Evolutionary conservation across 1,140 invertebrate species (phyloP), one percentile per base, ranked within the genome.

Genomic region (Elysia chlorotica): DNA sequence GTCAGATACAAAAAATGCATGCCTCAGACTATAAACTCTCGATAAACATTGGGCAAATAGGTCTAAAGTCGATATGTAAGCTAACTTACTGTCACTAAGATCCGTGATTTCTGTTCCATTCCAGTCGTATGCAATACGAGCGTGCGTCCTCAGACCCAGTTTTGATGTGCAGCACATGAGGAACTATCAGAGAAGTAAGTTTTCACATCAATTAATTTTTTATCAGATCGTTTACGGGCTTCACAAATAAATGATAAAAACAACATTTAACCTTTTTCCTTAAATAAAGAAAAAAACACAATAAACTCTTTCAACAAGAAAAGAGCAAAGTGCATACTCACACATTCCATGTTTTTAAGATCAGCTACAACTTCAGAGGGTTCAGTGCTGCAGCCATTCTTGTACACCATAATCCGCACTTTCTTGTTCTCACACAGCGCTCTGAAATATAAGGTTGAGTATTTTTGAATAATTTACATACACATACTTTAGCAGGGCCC

Each of bases 331-430:
- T n/a, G 28, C 14, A 33, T 17, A 59, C 74, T 74, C 79, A 87
- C 86, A 62, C 83, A 82, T n/a, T 84, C 81, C 37, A 81, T 74
- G 33, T 84, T 84, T 6, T 61, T 73, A 1, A 81, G 73, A 75
- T 87, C 83, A 35, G 85, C 82, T 2, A 87, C 82, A 53, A 86
- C 74, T 74, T 87, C 86, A 33, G 76, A 72, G 33, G 83, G 78
- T 73, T 85, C 79, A 36, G 74, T 81, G 54, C 81, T 71, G 19
- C 76, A 75, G 28, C 86, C 86, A 76, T 87, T 87, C 65, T 77
- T 79, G 65, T 81, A 87, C 23, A 87, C 79, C 53, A 87, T 77
- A 35, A 87, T 80, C 31, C 85, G 62, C 28, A 83, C 75, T 71
- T 78, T 79, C 61, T 82, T 82, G 48, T 77, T 76, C 53, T 83